Evolutionary conservation across 2,888 invertebrate species (phyloP).

Genomic region (Aproaerema taeniolella): DNA sequence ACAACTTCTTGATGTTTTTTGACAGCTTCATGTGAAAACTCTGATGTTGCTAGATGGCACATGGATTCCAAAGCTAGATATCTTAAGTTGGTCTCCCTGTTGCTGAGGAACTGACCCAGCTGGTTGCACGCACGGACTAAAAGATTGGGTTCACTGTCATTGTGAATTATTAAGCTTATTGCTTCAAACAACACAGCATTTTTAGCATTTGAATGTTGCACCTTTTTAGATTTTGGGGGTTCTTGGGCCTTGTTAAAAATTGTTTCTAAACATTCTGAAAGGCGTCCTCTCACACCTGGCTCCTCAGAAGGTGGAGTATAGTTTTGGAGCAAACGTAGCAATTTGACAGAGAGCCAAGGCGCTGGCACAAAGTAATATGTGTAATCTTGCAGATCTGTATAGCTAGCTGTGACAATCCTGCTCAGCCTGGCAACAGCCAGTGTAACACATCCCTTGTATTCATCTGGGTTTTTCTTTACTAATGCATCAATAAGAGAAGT

Average conservation of each 20-base stretch:
- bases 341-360: constrained; percentile 99
- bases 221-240: constrained; percentile 99
- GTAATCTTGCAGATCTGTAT: constrained; percentile 99
- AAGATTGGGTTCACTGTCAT: constrained; percentile 97
- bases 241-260: constrained; percentile 99
- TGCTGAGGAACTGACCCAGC: constrained; percentile 97
- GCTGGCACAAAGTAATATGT: constrained; percentile 99
- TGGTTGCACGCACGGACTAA: constrained; percentile 99
- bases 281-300: constrained; percentile 95
- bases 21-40: constrained; percentile 99
- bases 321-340: constrained; percentile 96
- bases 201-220: constrained; percentile 99
- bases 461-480: constrained; percentile 98
- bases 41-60: constrained; percentile 99
- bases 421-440: constrained; percentile 98
- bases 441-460: constrained; percentile 99
- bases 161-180: constrained; percentile 99
- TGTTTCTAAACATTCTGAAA: constrained; percentile 98
- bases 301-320: constrained; percentile 98
- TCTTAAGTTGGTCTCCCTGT: constrained; percentile 97
- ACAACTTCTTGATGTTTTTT: constrained; percentile 99
- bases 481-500: constrained; percentile 98
- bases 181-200: constrained; percentile 99
- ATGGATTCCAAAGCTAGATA: constrained; percentile 99
- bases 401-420: constrained; percentile 98